A percentile compares a stretch with the other conserved stretches of the same genome.
Conservation (phyloP, 2,797 vertebrate genomes). For the Cercopithecus diana region DNA sequence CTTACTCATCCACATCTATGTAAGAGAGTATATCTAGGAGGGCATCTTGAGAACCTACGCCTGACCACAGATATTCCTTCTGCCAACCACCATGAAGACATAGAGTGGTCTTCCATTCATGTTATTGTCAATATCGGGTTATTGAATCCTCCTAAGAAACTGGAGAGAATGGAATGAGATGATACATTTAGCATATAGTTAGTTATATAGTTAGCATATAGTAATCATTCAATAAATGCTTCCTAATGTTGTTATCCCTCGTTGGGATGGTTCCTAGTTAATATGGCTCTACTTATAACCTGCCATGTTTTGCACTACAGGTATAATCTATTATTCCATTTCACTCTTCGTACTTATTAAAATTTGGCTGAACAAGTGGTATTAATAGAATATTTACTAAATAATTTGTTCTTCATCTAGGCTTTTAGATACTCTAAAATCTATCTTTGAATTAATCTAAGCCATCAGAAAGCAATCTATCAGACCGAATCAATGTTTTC, state of each 20-base stretch:
- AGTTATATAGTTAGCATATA: background rate
- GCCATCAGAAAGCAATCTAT: background rate
- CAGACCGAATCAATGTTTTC: background rate
- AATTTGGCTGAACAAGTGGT: background rate
- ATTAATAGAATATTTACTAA: background rate
- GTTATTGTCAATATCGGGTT: background rate
- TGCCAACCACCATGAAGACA: background rate
- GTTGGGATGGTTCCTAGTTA: background rate
- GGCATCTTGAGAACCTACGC: background rate
- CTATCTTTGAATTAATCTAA: background rate
- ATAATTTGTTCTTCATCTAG: background rate
- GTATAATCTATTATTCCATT: background rate
- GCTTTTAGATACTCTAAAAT: background rate
- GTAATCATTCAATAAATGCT: background rate
- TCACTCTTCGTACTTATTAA: conserved; percentile 11
- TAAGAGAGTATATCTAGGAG: background rate
- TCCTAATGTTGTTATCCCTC: background rate
- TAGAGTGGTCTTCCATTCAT: background rate
- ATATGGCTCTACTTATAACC: background rate
- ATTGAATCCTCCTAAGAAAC: background rate
- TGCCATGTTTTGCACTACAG: background rate
- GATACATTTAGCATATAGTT: background rate
- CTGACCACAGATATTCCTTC: background rate
- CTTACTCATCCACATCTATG: background rate
- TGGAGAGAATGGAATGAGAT: background rate